Conservation (phyloP, 2,797 vertebrate genomes). For the Sandelia bainsii region DNA sequence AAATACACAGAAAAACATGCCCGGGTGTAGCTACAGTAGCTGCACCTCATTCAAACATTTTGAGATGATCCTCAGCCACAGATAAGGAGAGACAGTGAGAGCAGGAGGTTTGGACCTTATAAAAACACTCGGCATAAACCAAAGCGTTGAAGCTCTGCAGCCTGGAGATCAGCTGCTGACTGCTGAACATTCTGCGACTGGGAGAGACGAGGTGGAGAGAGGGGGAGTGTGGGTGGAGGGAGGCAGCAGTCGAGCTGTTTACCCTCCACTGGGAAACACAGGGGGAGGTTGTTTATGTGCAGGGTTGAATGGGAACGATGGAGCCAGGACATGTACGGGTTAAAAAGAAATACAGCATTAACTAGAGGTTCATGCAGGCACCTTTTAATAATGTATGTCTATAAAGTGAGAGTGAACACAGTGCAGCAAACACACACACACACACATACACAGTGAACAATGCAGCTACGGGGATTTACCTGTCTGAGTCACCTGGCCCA, state of each 20-base stretch:
- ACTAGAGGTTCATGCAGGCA: conserved; percentile 18
- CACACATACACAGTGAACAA: conserved; percentile 9
- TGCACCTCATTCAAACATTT: background rate
- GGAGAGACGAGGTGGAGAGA: conserved; percentile 1
- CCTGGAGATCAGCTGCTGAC: conserved; percentile 45
- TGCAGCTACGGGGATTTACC: background rate
- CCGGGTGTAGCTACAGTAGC: background rate
- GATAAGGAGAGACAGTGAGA: background rate
- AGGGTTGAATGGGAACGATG: conserved; percentile 20
- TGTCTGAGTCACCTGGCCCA: background rate
- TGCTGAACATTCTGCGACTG: conserved; percentile 38
- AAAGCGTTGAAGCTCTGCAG: conserved; percentile 29
- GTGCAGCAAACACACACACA: background rate
- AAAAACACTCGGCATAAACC: conserved; percentile 5
- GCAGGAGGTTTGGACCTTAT: background rate
- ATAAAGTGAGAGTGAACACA: conserved; percentile 6
- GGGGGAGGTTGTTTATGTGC: conserved; percentile 27
- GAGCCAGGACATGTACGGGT: conserved; percentile 15
- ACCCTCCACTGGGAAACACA: conserved; percentile 1
- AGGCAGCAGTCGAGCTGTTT: conserved; percentile 21
- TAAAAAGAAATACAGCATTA: conserved; percentile 13
- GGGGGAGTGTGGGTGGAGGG: conserved; percentile 7
- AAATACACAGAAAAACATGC: no score
- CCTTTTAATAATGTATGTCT: conserved; percentile 57
- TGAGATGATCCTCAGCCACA: background rate